Conservation (phyloP, 1,140 invertebrate genomes). For the Drosophila tani region DNA sequence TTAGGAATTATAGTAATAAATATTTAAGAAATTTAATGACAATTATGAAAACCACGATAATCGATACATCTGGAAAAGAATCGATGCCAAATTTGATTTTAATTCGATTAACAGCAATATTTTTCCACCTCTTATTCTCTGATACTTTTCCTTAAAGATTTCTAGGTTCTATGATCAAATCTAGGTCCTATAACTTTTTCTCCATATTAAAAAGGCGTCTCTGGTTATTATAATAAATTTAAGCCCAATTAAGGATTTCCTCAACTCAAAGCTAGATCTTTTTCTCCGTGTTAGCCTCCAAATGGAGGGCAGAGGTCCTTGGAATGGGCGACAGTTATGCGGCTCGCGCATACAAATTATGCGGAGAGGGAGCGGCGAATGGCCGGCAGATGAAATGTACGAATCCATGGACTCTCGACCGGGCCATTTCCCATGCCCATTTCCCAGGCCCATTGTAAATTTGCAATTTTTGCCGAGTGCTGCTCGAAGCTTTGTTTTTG, state of each 20-base stretch:
- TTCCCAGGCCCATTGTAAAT: constrained; percentile 68
- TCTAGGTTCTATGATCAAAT: neutral
- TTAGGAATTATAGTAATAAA: neutral
- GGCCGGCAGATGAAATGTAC: constrained; percentile 40
- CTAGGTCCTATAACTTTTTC: neutral
- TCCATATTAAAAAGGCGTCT: no score
- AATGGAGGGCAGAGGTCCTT: neutral
- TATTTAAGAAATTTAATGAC: no score
- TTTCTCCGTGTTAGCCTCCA: constrained; percentile 9
- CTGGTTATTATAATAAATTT: neutral
- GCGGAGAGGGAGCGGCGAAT: constrained; percentile 15
- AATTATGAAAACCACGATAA: neutral
- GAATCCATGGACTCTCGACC: constrained; percentile 40
- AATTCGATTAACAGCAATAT: neutral
- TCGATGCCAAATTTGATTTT: no score
- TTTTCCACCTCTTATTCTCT: neutral
- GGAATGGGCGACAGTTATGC: constrained; percentile 59
- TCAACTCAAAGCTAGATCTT: neutral
- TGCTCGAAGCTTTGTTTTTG: constrained; percentile 69
- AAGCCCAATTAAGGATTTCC: neutral
- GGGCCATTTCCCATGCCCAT: constrained; percentile 22
- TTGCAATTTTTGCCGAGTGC: constrained; percentile 78
- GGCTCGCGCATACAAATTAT: constrained; percentile 64
- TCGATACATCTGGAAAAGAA: neutral
- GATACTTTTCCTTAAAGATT: neutral